Evolutionary conservation across 2,888 invertebrate species (phyloP), one percentile per base, ranked within the genome.

Genomic region (Pollenia amentaria): DNA sequence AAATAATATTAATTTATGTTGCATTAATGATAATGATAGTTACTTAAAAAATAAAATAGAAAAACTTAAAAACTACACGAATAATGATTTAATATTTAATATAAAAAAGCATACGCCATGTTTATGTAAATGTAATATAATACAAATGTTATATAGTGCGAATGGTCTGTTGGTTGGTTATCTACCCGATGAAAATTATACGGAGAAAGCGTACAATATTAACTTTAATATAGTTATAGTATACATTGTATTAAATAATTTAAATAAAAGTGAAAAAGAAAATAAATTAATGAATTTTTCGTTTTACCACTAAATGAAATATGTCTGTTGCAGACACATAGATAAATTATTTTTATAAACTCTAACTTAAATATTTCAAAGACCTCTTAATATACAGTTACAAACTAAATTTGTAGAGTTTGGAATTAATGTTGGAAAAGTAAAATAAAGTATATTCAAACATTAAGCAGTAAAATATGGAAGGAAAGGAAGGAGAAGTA

Each of bases 101-200:
- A 75, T 73, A 67, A 60, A 76, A 84, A 80, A 80, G 76, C 67
- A 72, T 81, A 69, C 73, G 46, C n/a, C 46, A 70, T 62, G 51
- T 62, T 57, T 48, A 67, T 53, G 69, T 48, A 67, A 67, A 67
- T 75, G 73, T 62, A 82, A 83, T 86, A 86, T 86, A 86, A 83
- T 86, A 86, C 86, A 86, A 85, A 86, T 79, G 86, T 85, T 79
- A 67, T 77, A 57, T 67, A 62, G 40, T 75, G 55, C 11, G 11
- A 44, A 72, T 72, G 14, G 62, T 64, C 44, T 46, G 46, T 70
- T 62, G 11, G 10, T 57, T 12, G 3, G 18, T 48, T 42, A 77
- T 42, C 78, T 70, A 51, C 10, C 55, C 21, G 16, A 69, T 69
- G 38, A 62, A 82, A 70, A 76, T 44, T 29, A 70, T 69, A 62